These are phyloP conservation scores for Drosophila recens DNA, from an alignment of 2,888 invertebrate species.

Conservation along the genomic window DNA sequence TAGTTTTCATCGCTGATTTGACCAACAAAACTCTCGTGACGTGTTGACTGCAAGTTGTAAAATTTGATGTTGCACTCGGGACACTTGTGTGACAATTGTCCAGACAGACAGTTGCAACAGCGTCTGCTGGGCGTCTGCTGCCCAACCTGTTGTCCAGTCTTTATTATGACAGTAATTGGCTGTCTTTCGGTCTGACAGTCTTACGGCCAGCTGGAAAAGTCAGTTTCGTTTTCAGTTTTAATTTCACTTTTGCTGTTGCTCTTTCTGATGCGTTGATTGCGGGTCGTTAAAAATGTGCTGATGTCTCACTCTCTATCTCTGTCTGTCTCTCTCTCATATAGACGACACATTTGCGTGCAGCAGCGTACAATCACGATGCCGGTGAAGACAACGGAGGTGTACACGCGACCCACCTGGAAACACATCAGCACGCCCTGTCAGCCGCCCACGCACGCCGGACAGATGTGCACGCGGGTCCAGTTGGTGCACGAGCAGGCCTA, in stretches of 20 bases:
- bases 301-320: constrained; percentile 25
- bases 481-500: constrained; percentile 86
- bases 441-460: constrained; percentile 84
- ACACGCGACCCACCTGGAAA: constrained; percentile 86
- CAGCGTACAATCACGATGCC: constrained; percentile 86
- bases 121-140: constrained; percentile 47
- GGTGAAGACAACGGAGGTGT: constrained; percentile 86
- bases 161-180: constrained; percentile 78
- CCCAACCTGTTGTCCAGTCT: constrained; percentile 66
- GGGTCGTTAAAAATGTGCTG: constrained; percentile 32
- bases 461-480: constrained; percentile 87
- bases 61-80: constrained; percentile 32
- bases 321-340: constrained; percentile 61
- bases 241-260: constrained; percentile 35
- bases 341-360: constrained; percentile 87
- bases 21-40: constrained; percentile 38
- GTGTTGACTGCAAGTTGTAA: constrained; percentile 34
- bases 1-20: constrained; percentile 47
- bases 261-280: constrained; percentile 45
- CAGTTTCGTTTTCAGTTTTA: constrained; percentile 46
- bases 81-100: constrained; percentile 61
- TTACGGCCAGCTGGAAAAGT: constrained; percentile 64
- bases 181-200: constrained; percentile 3
- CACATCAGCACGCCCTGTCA: constrained; percentile 86
- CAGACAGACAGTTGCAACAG: constrained; percentile 22